Percentiles rank a stretch among this genome's conserved stretches.
phyloP scores from a whole-genome alignment of 2,113 vertebrate species.

The Lontra canadensis region DNA sequence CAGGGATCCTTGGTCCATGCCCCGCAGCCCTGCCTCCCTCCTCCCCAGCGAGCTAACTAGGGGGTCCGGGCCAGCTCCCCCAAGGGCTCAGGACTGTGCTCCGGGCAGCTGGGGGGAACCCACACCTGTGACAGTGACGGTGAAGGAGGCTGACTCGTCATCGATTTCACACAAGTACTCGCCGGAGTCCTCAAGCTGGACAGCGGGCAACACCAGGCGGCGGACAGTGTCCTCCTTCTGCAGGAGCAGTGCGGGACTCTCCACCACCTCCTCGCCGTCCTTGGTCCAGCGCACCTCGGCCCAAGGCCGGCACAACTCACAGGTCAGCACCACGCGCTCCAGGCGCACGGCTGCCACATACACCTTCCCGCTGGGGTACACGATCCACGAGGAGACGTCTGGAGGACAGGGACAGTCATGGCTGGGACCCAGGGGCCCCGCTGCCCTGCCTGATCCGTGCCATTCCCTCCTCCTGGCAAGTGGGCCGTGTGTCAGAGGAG shows the following conservation, averaged over 20 bases:
- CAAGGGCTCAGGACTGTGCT: neutral
- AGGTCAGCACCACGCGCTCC: slow-evolving; percentile 93
- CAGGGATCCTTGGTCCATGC: neutral
- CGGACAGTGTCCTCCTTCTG: slow-evolving; percentile 89
- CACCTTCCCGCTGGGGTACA: slow-evolving; percentile 87
- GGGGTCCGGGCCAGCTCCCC: neutral
- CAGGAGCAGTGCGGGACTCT: slow-evolving; percentile 85
- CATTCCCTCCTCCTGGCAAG: neutral
- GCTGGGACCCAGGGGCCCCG: neutral
- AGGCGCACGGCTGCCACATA: slow-evolving; percentile 85
- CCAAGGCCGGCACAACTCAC: slow-evolving; percentile 90
- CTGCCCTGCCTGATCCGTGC: neutral
- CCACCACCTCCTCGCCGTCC: slow-evolving; percentile 91
- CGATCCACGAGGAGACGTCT: slow-evolving; percentile 83
- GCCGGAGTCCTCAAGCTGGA: slow-evolving; percentile 89
- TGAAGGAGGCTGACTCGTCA: slow-evolving; percentile 93
- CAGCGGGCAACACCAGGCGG: slow-evolving; percentile 90
- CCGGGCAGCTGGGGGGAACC: neutral
- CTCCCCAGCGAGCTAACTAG: neutral
- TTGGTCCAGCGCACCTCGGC: slow-evolving; percentile 92
- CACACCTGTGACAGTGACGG: slow-evolving; percentile 93
- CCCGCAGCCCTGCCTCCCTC: neutral
- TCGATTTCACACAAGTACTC: slow-evolving; percentile 95
- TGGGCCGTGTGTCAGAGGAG: neutral
- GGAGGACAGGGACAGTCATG: neutral